Evolutionary conservation across 2,797 vertebrate species (phyloP), one percentile per base, ranked within the genome.

Genomic region (Brachyrhaphis roseni): DNA sequence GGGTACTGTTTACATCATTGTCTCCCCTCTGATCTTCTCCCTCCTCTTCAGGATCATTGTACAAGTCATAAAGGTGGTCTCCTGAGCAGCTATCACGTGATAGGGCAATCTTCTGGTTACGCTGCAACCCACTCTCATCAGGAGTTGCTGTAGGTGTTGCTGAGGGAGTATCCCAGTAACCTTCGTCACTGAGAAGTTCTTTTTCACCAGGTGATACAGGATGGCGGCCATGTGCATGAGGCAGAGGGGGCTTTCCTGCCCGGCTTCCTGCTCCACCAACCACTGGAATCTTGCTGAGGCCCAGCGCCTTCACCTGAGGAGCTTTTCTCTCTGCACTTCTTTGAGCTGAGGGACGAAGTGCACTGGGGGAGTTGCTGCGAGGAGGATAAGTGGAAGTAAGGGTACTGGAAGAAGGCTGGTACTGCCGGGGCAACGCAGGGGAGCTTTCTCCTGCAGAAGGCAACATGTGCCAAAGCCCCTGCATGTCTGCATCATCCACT

Each of bases 391-490:
- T 86, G 15, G 89, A 88, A 16, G 84, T 90, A 1, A 93, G 91
- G 51, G 89, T 88, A 6, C 85, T 70, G 26, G 88, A 84, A 39
- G 91, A 51, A 70, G 85, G 49, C 73, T 93, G 93, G 64, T 91
- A 90, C 0, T 77, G 86, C 80, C 93, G 75, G 4, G 93, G 92
- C 43, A 95, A 87, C 31, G 94, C 95, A 4, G 95, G 95, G 26
- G 96, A 96, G 79, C 95, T 92, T 41, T 95, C 94, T n/a, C 96
- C 97, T 0, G 95, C 95, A 68, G 97, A 97, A 0, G 97, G 97
- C 34, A 99, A 93, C 96, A 98, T 97, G 92, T 98, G 98, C 98
- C 98, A 99, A 82, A 99, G 97, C 31, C 98, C 98, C 87, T 98
- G 97, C 92, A 99, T 97, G 81, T 95, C 97, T 15, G 97, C 97